These are phyloP conservation scores for Lumbricus terrestris DNA, from an alignment of 2,888 invertebrate species.

Conservation along the genomic window DNA sequence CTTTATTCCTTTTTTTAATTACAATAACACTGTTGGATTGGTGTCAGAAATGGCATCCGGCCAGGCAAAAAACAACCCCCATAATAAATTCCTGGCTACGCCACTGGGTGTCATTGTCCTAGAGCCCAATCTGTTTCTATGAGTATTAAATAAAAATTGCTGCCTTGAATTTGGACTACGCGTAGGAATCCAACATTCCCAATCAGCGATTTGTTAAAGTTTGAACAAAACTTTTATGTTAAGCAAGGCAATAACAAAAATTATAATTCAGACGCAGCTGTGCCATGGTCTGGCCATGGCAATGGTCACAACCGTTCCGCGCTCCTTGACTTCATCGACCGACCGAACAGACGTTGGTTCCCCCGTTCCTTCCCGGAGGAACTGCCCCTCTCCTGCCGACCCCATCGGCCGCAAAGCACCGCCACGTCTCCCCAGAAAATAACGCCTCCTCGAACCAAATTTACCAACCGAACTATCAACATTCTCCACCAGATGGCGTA, in stretches of 20 bases:
- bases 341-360: not conserved
- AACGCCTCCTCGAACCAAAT: not conserved
- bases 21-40: no score
- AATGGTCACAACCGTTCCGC: not conserved
- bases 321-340: not conserved
- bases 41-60: no score
- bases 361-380: not conserved
- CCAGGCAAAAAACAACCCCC: no score
- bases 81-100: no score
- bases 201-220: no score
- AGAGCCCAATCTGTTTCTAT: no score
- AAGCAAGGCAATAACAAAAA: no score
- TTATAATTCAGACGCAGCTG: conserved; percentile 7
- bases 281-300: not conserved
- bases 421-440: not conserved
- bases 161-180: not conserved
- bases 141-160: no score
- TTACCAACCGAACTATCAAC: not conserved
- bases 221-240: no score
- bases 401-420: not conserved
- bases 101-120: no score
- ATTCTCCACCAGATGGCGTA: not conserved
- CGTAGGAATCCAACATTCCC: no score
- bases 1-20: no score
- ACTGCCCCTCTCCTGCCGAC: not conserved